Evolutionary conservation across 64 coral and sea anemone species (phyloP).

Genomic region (Pocillopora verrucosa): DNA sequence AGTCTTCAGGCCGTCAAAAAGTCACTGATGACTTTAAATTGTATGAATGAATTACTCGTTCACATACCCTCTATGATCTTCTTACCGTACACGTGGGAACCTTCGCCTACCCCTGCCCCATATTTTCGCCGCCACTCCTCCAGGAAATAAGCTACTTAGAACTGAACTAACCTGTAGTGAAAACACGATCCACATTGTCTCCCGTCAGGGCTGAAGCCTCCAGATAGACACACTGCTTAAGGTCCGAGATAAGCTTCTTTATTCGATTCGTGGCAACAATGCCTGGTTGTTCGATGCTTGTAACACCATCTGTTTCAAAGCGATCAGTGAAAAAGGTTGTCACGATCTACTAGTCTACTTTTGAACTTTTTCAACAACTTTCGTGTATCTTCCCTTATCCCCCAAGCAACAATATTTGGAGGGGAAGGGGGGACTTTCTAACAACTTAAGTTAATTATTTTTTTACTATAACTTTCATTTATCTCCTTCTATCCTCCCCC

Average conservation of each 20-base stretch:
- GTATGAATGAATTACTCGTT: background rate
- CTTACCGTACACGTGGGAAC: too few species aligned
- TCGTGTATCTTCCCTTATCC: too few species aligned
- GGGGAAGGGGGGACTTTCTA: too few species aligned
- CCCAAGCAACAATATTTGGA: too few species aligned
- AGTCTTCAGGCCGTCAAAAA: too few species aligned
- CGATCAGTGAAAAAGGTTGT: too few species aligned
- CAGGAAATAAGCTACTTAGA: background rate
- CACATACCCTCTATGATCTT: background rate
- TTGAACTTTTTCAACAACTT: background rate
- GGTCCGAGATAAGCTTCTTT: conserved; percentile 77
- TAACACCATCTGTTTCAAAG: conserved; percentile 62
- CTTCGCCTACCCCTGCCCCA: too few species aligned
- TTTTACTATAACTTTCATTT: too few species aligned
- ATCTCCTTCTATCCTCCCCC: too few species aligned
- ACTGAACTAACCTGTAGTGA: conserved; percentile 77
- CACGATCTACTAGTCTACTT: background rate
- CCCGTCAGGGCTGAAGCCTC: conserved; percentile 88
- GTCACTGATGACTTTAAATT: background rate
- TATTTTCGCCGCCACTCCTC: too few species aligned
- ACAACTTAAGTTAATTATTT: too few species aligned
- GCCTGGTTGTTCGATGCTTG: conserved; percentile 36
- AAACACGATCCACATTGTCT: conserved; percentile 86
- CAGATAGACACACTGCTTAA: conserved; percentile 91
- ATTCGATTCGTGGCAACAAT: conserved; percentile 70